Evolutionary conservation across 1,140 invertebrate species (phyloP).

Genomic region (Drosophila auraria): DNA sequence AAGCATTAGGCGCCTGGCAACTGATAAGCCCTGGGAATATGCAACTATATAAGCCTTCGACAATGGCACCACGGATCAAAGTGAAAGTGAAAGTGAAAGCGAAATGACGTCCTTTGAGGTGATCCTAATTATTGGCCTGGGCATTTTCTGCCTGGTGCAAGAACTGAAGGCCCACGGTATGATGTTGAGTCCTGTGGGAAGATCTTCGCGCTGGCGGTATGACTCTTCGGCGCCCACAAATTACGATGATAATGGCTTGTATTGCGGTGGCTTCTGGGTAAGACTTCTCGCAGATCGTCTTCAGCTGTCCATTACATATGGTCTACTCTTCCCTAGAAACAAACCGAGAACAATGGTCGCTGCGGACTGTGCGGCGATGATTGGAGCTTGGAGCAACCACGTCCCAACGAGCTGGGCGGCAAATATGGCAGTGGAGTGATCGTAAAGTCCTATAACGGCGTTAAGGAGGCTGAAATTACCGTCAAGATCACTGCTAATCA

Average conservation of each 20-base stretch:
- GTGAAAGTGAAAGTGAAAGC: conserved; percentile 41
- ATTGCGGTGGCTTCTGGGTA: conserved; percentile 88
- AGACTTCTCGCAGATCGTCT: rapidly evolving
- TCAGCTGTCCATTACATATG: background rate
- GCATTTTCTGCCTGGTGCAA: conserved; percentile 1
- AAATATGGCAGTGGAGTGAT: conserved; percentile 87
- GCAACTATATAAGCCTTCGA: conserved; percentile 56
- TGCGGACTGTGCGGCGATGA: conserved; percentile 88
- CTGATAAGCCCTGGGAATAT: conserved; percentile 46
- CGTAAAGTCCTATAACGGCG: conserved; percentile 82
- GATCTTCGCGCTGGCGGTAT: conserved; percentile 89
- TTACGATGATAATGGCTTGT: conserved; percentile 88
- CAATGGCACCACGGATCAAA: conserved; percentile 10
- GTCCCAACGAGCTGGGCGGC: conserved; percentile 88
- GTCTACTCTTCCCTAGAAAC: conserved; percentile 57
- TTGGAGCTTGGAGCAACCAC: conserved; percentile 85
- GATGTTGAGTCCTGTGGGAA: conserved; percentile 88
- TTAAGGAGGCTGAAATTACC: conserved; percentile 72
- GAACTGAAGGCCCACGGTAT: conserved; percentile 87
- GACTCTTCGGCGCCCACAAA: conserved; percentile 87
- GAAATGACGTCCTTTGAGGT: conserved; percentile 41
- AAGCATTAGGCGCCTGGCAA: conserved; percentile 19
- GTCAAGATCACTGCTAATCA: conserved; percentile 86
- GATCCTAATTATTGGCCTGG: conserved; percentile 22
- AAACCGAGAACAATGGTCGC: conserved; percentile 85